Evolutionary conservation across 2,113 vertebrate species (phyloP).

Genomic region (Hyla sarda): DNA sequence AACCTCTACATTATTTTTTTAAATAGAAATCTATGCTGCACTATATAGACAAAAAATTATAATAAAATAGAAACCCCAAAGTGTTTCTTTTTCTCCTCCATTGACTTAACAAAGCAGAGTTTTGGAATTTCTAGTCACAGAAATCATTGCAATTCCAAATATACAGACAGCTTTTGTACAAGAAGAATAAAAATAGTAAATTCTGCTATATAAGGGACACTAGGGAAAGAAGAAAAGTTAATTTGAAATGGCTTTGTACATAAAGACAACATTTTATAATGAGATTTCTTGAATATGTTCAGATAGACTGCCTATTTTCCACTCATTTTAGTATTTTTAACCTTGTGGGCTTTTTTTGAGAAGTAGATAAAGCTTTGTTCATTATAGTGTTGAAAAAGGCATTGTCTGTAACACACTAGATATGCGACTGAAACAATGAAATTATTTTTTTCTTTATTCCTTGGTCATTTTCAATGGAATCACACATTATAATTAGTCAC

Average conservation of each 20-base stretch:
- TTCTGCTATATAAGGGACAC: slow-evolving; percentile 28
- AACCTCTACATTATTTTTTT: no score
- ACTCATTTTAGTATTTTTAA: slow-evolving; percentile 11
- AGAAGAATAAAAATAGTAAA: slow-evolving; percentile 20
- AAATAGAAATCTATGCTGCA: no score
- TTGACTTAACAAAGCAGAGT: no score
- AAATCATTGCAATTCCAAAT: slow-evolving; percentile 20
- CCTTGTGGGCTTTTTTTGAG: neutral
- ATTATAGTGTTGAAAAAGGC: neutral
- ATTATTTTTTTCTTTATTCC: neutral
- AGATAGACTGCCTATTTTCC: neutral
- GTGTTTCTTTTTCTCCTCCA: no score
- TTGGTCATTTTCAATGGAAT: neutral
- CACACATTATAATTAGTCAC: neutral
- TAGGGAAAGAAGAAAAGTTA: neutral
- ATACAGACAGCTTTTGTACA: slow-evolving; percentile 4
- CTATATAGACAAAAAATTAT: no score
- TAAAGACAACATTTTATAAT: neutral
- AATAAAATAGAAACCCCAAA: no score
- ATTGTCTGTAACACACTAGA: neutral
- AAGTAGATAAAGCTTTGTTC: neutral
- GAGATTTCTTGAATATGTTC: slow-evolving; percentile 25
- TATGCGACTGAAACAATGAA: neutral
- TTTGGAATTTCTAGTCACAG: neutral
- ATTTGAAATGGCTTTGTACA: slow-evolving; percentile 22